Percentiles rank a stretch among this genome's conserved stretches.
Evolutionary conservation across 2,797 vertebrate species (phyloP).

Genomic region (Pteronotus mesoamericanus): DNA sequence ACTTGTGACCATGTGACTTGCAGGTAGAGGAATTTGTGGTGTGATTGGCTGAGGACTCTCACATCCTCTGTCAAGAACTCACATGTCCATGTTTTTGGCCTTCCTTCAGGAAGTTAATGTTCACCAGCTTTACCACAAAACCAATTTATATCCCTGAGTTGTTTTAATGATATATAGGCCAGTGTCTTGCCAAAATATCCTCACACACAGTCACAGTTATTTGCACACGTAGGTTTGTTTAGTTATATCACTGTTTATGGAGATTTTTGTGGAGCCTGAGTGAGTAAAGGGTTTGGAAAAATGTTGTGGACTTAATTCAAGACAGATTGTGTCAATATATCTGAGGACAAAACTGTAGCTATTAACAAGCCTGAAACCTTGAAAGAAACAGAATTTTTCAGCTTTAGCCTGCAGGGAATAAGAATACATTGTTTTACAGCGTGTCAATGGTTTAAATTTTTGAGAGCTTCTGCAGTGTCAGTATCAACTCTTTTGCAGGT

Average conservation of each 20-base stretch:
- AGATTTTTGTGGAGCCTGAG: background rate
- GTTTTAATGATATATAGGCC: background rate
- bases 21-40: background rate
- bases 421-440: background rate
- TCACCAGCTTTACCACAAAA: background rate
- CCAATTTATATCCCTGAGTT: background rate
- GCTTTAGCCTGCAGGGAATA: background rate
- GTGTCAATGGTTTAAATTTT: background rate
- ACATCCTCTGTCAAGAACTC: background rate
- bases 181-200: background rate
- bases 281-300: background rate
- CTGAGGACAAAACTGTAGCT: background rate
- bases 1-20: background rate
- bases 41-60: background rate
- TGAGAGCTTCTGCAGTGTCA: background rate
- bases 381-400: background rate
- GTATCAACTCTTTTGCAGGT: background rate
- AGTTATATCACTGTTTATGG: background rate
- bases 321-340: background rate
- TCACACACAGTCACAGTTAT: background rate
- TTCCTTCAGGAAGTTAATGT: background rate
- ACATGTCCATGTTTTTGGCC: background rate
- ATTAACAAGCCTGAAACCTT: background rate
- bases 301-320: background rate
- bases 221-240: background rate